Percentiles rank a stretch among this genome's conserved stretches.
Conservation (phyloP, 2,113 vertebrate genomes). For the Oryzias woworae region DNA sequence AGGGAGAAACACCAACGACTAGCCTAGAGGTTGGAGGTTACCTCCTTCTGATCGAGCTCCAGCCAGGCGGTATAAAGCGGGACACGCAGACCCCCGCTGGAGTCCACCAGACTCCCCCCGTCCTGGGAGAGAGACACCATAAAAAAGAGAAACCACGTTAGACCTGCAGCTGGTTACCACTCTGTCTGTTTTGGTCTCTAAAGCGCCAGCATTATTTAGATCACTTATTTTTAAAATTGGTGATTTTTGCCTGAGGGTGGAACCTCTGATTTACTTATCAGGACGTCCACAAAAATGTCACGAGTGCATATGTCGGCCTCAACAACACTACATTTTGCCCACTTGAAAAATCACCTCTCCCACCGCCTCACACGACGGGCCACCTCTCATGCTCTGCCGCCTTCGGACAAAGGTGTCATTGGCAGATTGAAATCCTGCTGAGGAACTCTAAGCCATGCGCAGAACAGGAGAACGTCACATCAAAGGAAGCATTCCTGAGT, state of each 20-base stretch:
- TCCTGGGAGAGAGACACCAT: constrained; percentile 79
- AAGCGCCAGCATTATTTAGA: too few species aligned
- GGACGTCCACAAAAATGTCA: too few species aligned
- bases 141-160: constrained; percentile 64
- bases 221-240: too few species aligned
- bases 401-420: constrained; percentile 20
- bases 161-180: constrained; percentile 45
- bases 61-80: constrained; percentile 82
- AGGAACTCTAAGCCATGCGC: not conserved
- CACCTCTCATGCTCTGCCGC: constrained; percentile 21
- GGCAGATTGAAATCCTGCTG: constrained; percentile 23
- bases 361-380: constrained; percentile 31
- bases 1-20: constrained; percentile 47
- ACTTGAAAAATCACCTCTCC: constrained; percentile 31
- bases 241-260: too few species aligned
- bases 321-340: constrained; percentile 13
- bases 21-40: constrained; percentile 74
- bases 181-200: not conserved
- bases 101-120: constrained; percentile 81
- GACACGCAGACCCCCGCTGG: constrained; percentile 77
- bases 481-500: constrained; percentile 1
- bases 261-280: too few species aligned
- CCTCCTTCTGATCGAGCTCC: constrained; percentile 83
- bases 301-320: too few species aligned
- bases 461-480: constrained; percentile 39